Conservation (phyloP, 2,113 vertebrate genomes). For the Cisticola juncidis region DNA sequence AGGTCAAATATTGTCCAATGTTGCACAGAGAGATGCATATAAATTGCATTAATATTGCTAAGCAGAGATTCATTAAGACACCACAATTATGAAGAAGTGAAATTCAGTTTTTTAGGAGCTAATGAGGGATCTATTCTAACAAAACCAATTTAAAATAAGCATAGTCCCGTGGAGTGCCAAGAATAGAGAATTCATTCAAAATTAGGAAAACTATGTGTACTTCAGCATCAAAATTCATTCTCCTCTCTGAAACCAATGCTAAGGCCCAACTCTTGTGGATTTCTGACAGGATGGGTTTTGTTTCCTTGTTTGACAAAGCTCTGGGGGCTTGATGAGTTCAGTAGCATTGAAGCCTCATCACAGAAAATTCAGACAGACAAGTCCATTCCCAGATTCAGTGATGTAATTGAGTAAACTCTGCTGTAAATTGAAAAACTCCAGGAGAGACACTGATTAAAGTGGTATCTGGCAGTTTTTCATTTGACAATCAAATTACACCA, state of each 20-base stretch:
- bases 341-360: background rate
- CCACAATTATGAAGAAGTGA: background rate
- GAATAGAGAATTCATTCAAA: background rate
- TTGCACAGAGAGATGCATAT: background rate
- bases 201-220: background rate
- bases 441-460: background rate
- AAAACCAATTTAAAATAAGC: background rate
- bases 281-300: background rate
- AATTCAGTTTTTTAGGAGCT: background rate
- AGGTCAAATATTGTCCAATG: background rate
- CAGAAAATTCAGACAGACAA: background rate
- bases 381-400: background rate
- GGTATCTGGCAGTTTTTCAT: background rate
- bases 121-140: background rate
- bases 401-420: background rate
- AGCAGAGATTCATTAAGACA: background rate
- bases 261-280: background rate
- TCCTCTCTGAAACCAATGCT: background rate
- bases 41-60: background rate
- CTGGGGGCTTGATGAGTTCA: background rate
- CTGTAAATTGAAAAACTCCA: background rate
- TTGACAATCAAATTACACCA: background rate
- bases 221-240: background rate
- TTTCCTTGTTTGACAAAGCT: background rate
- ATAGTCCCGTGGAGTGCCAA: background rate